A percentile compares a stretch with the other conserved stretches of the same genome.
Evolutionary conservation across 2,888 invertebrate genomes (phyloP).

Genomic region (Crematogaster levior): DNA sequence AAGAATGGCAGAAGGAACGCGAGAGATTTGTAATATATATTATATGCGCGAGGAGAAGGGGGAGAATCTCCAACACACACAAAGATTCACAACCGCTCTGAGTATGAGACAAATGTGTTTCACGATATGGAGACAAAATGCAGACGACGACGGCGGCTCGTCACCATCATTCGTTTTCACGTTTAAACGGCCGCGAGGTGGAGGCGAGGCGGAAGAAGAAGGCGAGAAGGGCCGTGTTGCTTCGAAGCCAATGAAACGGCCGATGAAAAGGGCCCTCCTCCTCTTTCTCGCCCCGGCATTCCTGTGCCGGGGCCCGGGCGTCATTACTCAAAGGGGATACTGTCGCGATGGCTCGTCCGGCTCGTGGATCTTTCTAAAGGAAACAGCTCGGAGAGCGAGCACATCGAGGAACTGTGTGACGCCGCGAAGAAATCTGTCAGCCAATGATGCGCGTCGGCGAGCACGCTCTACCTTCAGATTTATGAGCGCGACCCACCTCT

Average conservation of each 20-base stretch:
- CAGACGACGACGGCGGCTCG: conserved; percentile 62
- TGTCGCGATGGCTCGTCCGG: conserved; percentile 68
- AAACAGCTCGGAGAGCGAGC: conserved; percentile 42
- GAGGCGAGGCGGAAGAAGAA: conserved; percentile 54
- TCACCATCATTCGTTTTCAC: conserved; percentile 74
- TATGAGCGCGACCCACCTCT: conserved; percentile 41
- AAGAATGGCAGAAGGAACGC: conserved; percentile 26
- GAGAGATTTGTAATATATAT: conserved; percentile 46
- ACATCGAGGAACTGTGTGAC: conserved; percentile 40
- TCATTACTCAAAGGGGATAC: conserved; percentile 76
- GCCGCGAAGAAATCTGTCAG: conserved; percentile 52
- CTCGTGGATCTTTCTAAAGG: conserved; percentile 50
- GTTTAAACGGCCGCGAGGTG: conserved; percentile 50
- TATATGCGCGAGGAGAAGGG: conserved; percentile 12
- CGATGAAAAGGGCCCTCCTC: conserved; percentile 67
- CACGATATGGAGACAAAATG: conserved; percentile 76
- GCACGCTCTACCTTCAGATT: conserved; percentile 46
- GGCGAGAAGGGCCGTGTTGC: conserved; percentile 54
- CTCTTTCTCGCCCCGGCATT: conserved; percentile 52
- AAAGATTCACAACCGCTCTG: conserved; percentile 70
- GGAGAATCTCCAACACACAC: conserved; percentile 60
- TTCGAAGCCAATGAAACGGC: conserved; percentile 68
- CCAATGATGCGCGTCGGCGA: conserved; percentile 47
- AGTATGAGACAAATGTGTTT: conserved; percentile 76
- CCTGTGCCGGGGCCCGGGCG: conserved; percentile 59